Evolutionary conservation across 2,888 invertebrate species (phyloP).

Genomic region (Hypselothyrea guttata): DNA sequence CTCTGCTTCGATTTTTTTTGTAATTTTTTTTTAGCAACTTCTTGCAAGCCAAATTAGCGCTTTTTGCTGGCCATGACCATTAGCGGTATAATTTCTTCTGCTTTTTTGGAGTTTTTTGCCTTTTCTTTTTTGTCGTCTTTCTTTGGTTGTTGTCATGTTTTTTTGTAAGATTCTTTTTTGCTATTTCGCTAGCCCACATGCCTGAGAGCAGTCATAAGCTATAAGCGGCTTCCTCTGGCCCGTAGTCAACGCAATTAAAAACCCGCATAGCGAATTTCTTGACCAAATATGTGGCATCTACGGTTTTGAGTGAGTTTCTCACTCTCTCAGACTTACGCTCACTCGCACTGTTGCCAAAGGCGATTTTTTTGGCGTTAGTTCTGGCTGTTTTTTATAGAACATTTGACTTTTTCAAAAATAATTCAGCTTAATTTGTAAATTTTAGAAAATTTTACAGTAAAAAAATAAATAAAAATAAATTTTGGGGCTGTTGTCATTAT

Average conservation of each 20-base stretch:
- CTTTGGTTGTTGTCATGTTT: constrained; percentile 8
- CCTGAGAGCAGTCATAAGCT: constrained; percentile 23
- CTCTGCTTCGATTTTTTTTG: constrained; percentile 14
- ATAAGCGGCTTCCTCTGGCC: constrained; percentile 58
- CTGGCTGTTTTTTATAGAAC: constrained; percentile 4
- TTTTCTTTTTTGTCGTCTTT: constrained; percentile 21
- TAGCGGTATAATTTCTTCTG: constrained; percentile 61
- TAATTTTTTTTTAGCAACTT: constrained; percentile 35
- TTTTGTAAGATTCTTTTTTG: constrained; percentile 22
- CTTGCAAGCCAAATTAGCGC: constrained; percentile 62
- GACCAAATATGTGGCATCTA: constrained; percentile 73
- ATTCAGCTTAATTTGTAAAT: too few relatives aligned
- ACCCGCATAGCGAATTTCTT: constrained; percentile 50
- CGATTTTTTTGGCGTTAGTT: constrained; percentile 21
- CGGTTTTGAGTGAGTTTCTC: constrained; percentile 22
- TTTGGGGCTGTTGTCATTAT: too few relatives aligned
- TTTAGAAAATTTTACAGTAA: too few relatives aligned
- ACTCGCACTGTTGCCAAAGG: too few relatives aligned
- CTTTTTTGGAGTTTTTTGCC: constrained; percentile 13
- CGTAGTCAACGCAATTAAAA: constrained; percentile 50
- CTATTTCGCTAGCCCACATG: constrained; percentile 45
- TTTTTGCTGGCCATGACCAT: constrained; percentile 70
- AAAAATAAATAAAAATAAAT: too few relatives aligned
- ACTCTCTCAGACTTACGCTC: too few relatives aligned
- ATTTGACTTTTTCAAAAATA: background rate